Evolutionary conservation across 2,888 invertebrate genomes (phyloP).

Genomic region (Clusia tigrina): DNA sequence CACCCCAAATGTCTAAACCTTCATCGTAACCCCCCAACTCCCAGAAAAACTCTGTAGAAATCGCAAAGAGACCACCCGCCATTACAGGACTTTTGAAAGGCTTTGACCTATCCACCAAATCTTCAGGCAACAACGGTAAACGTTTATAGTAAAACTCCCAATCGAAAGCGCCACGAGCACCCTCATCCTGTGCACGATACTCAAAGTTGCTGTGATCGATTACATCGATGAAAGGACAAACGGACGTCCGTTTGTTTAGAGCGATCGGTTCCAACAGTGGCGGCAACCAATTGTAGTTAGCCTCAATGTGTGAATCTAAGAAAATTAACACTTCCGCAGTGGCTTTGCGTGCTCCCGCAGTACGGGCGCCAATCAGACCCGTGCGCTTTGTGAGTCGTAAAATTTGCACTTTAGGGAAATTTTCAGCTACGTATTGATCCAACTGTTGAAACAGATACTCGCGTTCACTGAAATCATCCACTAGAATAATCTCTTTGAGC

Average conservation of each 20-base stretch:
- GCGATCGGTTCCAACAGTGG: slow-evolving; percentile 92
- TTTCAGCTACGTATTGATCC: slow-evolving; percentile 76
- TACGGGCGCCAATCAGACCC: slow-evolving; percentile 86
- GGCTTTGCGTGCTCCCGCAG: slow-evolving; percentile 83
- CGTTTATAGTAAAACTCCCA: slow-evolving; percentile 98
- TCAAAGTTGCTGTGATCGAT: slow-evolving; percentile 90
- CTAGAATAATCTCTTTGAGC: slow-evolving; percentile 88
- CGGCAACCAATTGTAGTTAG: slow-evolving; percentile 92
- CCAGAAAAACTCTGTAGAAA: slow-evolving; percentile 92
- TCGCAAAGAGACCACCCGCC: slow-evolving; percentile 98
- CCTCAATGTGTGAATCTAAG: slow-evolving; percentile 91
- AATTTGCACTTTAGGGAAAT: slow-evolving; percentile 79
- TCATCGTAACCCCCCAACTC: slow-evolving; percentile 94
- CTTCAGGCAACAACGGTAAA: slow-evolving; percentile 72
- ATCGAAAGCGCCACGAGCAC: slow-evolving; percentile 93
- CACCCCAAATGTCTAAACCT: slow-evolving; percentile 96
- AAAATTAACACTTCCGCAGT: slow-evolving; percentile 84
- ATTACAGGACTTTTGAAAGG: slow-evolving; percentile 86
- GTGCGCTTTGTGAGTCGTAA: slow-evolving; percentile 77
- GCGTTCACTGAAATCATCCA: slow-evolving; percentile 87
- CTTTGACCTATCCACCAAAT: slow-evolving; percentile 54
- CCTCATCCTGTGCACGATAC: slow-evolving; percentile 93
- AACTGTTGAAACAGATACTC: slow-evolving; percentile 75
- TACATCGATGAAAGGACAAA: slow-evolving; percentile 98
- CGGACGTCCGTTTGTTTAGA: slow-evolving; percentile 81